Base-by-base conservation (phyloP, 2,888 invertebrate species). In the Neocrepidodera transversa region DNA sequence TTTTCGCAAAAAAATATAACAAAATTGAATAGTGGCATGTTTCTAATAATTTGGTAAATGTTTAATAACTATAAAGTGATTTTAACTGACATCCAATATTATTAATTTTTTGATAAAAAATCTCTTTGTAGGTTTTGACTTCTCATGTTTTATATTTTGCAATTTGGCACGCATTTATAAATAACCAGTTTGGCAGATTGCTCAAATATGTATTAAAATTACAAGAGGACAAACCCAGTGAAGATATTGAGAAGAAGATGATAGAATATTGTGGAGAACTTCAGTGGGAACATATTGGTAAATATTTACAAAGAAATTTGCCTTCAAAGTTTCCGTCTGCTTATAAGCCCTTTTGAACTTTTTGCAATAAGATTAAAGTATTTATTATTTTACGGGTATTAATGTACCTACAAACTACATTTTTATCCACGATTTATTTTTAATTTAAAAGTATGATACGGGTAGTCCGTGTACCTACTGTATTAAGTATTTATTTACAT, bases 101-200 rank as follows among this genome's bases (percentile, higher is more conserved):
- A n/a, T n/a, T n/a, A n/a, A n/a, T n/a, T n/a, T n/a, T 20, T 45
- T 11, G 13, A 43, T 13, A 32, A 2, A 17, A 11, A 7, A 6
- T 17, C 10, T 18, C 50, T 57, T 67, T 63, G 38, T 48, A 71
- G 71, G 66, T 69, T 17, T 60, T 73, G 28, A 69, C 75, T 8
- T 64, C 70, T 18, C 73, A 74, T 40, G 87, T 87, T 43, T 83
- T 90, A 42, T 86, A 88, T 72, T 91, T 96, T 75, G 87, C 88
- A 10, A 80, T 92, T 35, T 92, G 92, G 88, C 93, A 97, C 76
- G 90, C 92, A 40, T 86, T 89, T 72, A 84, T 88, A 0, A 83
- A 91, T 72, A 82, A 85, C 62, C 92, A 95, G 53, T 91, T 89
- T 80, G 97, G 94, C 0, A 87, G 93, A 62, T 89, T 91, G 64